Base-by-base conservation (phyloP, 2,797 vertebrate genomes). In the Enteromius unitaeniatus region DNA sequence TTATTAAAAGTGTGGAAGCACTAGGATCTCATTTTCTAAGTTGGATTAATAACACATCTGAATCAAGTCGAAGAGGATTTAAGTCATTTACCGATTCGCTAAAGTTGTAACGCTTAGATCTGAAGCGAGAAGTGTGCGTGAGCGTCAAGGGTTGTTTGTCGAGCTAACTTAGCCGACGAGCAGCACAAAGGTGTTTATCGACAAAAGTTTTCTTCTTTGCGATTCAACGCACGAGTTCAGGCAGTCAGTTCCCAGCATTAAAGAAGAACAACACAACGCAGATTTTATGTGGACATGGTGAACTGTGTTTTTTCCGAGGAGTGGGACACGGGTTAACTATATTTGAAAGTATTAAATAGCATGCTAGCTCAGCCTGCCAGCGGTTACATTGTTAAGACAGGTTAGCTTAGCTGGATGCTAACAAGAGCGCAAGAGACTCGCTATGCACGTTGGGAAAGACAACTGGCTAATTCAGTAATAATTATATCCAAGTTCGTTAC, bases 371-470 rank as follows among this genome's bases (percentile, higher is more conserved):
- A 83, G 47, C 49, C 73, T 77, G 67, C 75, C 42, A 72, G 23
- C 76, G 67, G 37, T 72, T 64, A 84, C 76, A 72, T 84, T 83
- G 81, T 83, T 69, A 77, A 23, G 23, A 53, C 62, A 65, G 72
- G 65, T 28, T 78, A 84, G 82, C 75, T 62, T 81, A 85, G 78
- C 84, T n/a, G 13, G 11, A 80, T 31, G 78, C 79, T 85, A 85
- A 81, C n/a, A 47, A 55, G 37, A 75, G 45, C 10, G 34, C 53
- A 26, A 76, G 55, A 69, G 49, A 37, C 58, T 6, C 2, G 14
- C 51, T 72, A 9, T 8, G 65, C 67, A 37, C 49, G 31, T 70
- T 79, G 51, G 67, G 53, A 69, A 64, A 51, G 26, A 78, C 26
- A 62, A 2, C 5, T 26, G 11, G 13, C 64, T 9, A 23, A 26